Percentiles rank a stretch among this genome's conserved stretches.
Conservation (phyloP, 64 coral and sea anemone species). For the Exaiptasia diaphana region DNA sequence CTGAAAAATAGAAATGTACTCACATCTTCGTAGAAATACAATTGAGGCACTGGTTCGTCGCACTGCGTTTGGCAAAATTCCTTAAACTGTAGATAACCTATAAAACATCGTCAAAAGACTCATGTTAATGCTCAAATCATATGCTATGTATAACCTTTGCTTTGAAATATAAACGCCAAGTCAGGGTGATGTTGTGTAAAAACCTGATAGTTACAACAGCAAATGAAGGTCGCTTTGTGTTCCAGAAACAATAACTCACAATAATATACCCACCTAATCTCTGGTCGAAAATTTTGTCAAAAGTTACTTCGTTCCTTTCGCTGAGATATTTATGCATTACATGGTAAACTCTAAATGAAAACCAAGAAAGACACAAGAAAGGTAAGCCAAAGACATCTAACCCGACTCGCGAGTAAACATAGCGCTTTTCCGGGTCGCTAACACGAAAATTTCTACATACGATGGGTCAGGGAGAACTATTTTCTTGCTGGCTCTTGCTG, state of each 20-base stretch:
- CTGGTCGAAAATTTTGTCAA: slow-evolving; percentile 99
- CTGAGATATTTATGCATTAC: slow-evolving; percentile 99
- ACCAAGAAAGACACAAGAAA: slow-evolving; percentile 23
- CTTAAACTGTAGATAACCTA: slow-evolving; percentile 97
- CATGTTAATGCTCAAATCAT: no score
- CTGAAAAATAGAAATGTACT: no score
- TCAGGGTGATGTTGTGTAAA: no score
- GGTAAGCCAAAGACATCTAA: neutral
- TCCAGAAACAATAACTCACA: slow-evolving; percentile 1
- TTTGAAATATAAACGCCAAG: no score
- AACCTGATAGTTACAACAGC: slow-evolving; percentile 1
- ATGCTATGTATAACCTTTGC: no score
- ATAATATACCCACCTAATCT: slow-evolving; percentile 78
- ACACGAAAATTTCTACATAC: slow-evolving; percentile 55
- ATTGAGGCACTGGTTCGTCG: slow-evolving; percentile 95
- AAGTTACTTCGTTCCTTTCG: slow-evolving; percentile 84
- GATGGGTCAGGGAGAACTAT: slow-evolving; percentile 95
- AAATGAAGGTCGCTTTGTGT: neutral
- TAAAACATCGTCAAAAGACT: no score
- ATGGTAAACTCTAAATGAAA: slow-evolving; percentile 97
- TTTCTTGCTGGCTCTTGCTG: slow-evolving; percentile 99
- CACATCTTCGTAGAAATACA: slow-evolving; percentile 96
- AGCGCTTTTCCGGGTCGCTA: neutral
- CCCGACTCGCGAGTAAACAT: neutral
- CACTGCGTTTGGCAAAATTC: slow-evolving; percentile 95